Evolutionary conservation across 2,888 invertebrate species (phyloP).

Genomic region (Caenorhabditis drosophilae): DNA sequence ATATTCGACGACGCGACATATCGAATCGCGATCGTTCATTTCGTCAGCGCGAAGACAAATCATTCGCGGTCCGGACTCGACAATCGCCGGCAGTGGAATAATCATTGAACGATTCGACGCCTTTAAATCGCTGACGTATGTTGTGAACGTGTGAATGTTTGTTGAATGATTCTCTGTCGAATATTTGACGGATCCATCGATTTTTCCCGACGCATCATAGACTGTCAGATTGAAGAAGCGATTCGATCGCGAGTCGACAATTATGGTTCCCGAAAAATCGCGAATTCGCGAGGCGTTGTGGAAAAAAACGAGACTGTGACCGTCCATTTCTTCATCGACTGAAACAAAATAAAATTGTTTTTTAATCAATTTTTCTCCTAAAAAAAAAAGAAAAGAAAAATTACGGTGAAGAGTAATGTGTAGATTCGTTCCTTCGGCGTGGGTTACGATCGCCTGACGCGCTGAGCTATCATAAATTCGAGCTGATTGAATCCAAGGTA

Average conservation of each 20-base stretch:
- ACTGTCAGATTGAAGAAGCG: conserved; percentile 64
- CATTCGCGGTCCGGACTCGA: conserved; percentile 45
- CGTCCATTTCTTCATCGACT: conserved; percentile 45
- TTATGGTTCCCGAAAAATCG: conserved; percentile 61
- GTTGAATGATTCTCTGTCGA: conserved; percentile 46
- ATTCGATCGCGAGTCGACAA: conserved; percentile 55
- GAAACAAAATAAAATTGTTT: too few relatives aligned
- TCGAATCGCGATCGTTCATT: conserved; percentile 36
- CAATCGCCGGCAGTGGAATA: conserved; percentile 49
- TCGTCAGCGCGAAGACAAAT: conserved; percentile 60
- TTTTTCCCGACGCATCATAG: conserved; percentile 57
- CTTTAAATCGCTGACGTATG: conserved; percentile 58
- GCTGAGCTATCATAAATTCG: conserved; percentile 55
- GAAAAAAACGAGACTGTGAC: conserved; percentile 56
- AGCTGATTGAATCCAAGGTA: conserved; percentile 65
- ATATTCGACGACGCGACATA: conserved; percentile 59
- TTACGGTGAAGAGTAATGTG: conserved; percentile 57
- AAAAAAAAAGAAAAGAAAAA: not conserved
- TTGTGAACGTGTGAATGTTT: conserved; percentile 60
- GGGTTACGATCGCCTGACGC: conserved; percentile 61
- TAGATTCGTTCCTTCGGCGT: conserved; percentile 63
- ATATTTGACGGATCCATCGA: conserved; percentile 54
- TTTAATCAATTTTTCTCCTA: not conserved
- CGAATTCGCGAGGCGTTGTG: conserved; percentile 63
- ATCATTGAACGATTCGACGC: conserved; percentile 55